These are phyloP conservation scores for Falco berigora DNA, from an alignment of 2,797 vertebrate species.

Conservation along the genomic window DNA sequence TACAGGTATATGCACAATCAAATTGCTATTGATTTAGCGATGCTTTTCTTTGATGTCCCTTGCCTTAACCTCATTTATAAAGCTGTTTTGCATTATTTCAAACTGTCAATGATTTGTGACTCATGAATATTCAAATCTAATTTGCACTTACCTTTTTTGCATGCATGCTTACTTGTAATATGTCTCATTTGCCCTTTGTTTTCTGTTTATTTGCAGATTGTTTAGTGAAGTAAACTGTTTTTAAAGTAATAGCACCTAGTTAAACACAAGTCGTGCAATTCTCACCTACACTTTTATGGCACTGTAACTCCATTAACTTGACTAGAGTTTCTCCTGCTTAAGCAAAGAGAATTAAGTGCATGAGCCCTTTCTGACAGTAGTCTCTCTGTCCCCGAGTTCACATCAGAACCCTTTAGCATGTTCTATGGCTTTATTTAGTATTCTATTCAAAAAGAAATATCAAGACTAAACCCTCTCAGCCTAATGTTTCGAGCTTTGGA, in stretches of 20 bases:
- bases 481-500: not conserved
- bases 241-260: slow-evolving; percentile 10
- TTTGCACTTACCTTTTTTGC: slow-evolving; percentile 77
- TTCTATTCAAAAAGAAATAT: not conserved
- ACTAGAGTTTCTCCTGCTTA: not conserved
- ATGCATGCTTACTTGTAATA: slow-evolving; percentile 70
- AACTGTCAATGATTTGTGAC: slow-evolving; percentile 77
- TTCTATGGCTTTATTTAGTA: not conserved
- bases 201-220: slow-evolving; percentile 69
- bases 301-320: not conserved
- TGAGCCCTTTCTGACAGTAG: not conserved
- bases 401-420: not conserved
- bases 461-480: not conserved
- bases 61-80: slow-evolving; percentile 79
- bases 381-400: not conserved
- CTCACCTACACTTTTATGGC: not conserved
- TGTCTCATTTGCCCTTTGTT: slow-evolving; percentile 71
- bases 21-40: slow-evolving; percentile 75
- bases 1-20: slow-evolving; percentile 74
- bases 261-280: not conserved
- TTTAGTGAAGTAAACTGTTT: slow-evolving; percentile 42
- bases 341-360: not conserved
- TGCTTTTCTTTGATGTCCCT: slow-evolving; percentile 73
- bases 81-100: slow-evolving; percentile 79
- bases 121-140: slow-evolving; percentile 80